Evolutionary conservation across 2,797 vertebrate genomes (phyloP), one percentile per base, ranked within the genome.

Genomic region (Enoplosus armatus): DNA sequence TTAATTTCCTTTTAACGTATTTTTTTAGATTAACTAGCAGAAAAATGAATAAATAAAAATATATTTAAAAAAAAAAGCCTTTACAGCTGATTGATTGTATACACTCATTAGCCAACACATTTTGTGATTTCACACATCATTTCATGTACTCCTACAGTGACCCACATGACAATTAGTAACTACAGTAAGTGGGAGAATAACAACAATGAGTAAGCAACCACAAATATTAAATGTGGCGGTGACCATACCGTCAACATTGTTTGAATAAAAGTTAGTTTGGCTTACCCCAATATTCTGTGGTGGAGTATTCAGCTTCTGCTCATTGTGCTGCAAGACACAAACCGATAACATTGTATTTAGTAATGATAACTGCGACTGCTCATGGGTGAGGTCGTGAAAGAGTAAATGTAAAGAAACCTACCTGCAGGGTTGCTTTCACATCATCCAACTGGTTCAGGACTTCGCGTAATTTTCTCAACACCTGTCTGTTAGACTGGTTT

Each of bases 221-320:
- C 89, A 85, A 61, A 77, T 79, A 86, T 82, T 77, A 65, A 75
- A 26, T 8, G 26, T 31, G 39, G 14, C 22, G 1, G 31, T 61
- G 79, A 72, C 67, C 80, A 45, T 11, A 39, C 0, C 64, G 39
- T 72, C 37, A 48, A 71, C 10, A 39, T 39, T 39, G 55, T 24
- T 29, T 22, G 8, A 79, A 63, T 48, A 37, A 18, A 61, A 67
- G 58, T 70, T n/a, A 22, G 45, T 62, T 60, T 22, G 22, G 39
- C 94, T 93, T 92, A 96, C 95, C 86, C 90, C 60, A 0, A 89
- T 70, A 11, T 90, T 41, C 41, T 62, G 33, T 2, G 89, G 85
- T 56, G 88, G 92, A 11, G 89, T 88, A 2, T 26, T 65, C 26
- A 90, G 22, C 31, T 6, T 71, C 68, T 8, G 14, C 0, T 45